Conservation (phyloP, 2,888 invertebrate genomes). For the Theristus sp. region DNA sequence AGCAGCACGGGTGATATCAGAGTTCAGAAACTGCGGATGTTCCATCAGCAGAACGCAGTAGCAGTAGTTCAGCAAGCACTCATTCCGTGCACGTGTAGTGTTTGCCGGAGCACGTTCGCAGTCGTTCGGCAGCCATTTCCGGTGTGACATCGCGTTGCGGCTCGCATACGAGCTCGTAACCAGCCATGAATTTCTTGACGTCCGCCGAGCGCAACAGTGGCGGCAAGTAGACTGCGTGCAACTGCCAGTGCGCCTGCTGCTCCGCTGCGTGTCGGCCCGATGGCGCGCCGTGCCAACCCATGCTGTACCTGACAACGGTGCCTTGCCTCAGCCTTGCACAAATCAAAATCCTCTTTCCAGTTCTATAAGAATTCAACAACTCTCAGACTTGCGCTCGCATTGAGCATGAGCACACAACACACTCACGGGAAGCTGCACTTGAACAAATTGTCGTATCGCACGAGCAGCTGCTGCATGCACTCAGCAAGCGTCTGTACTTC, state of each 20-base stretch:
- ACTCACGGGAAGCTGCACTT: constrained; percentile 55
- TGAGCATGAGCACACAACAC: neutral
- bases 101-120: no score
- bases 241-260: constrained; percentile 54
- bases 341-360: neutral
- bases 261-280: constrained; percentile 12
- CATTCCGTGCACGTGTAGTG: no score
- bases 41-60: no score
- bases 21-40: no score
- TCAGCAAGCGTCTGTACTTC: constrained; percentile 50
- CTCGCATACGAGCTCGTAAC: constrained; percentile 76
- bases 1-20: no score
- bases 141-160: constrained; percentile 79
- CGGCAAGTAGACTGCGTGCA: constrained; percentile 52
- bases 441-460: constrained; percentile 87
- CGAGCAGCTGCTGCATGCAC: constrained; percentile 59
- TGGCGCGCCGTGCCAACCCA: constrained; percentile 83
- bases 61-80: no score
- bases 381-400: no score
- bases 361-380: no score
- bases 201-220: constrained; percentile 53
- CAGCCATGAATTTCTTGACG: constrained; percentile 92
- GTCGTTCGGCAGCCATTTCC: constrained; percentile 48
- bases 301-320: constrained; percentile 47
- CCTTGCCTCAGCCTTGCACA: neutral